phyloP scores from a whole-genome alignment of 2,113 vertebrate species.

The Ctenomys sociabilis region DNA sequence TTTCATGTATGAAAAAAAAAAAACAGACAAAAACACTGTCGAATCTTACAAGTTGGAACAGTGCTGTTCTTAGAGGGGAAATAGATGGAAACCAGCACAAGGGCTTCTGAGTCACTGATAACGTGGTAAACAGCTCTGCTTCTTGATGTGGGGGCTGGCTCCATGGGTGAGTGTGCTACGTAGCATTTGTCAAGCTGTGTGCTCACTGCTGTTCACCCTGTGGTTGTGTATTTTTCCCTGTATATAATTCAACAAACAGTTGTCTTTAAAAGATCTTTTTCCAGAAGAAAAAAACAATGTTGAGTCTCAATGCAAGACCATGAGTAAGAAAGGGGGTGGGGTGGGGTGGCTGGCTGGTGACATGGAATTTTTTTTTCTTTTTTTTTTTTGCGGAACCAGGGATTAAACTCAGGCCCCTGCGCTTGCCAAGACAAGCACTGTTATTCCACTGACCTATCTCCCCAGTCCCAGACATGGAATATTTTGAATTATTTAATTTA shows the following conservation, averaged over 20 bases:
- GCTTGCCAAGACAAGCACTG: too few relatives aligned
- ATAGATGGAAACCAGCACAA: not conserved
- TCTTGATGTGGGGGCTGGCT: not conserved
- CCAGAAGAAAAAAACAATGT: not conserved
- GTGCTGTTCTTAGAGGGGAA: not conserved
- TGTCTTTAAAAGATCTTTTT: constrained; percentile 43
- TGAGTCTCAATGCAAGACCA: not conserved
- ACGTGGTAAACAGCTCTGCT: not conserved
- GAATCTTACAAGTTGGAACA: not conserved
- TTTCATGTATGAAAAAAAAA: not conserved
- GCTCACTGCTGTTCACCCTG: not conserved
- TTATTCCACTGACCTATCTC: too few relatives aligned
- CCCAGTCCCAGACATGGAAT: not conserved
- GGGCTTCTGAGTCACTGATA: not conserved
- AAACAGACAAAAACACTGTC: not conserved
- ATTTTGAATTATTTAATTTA: constrained; percentile 38
- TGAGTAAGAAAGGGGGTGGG: not conserved
- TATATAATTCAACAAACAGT: not conserved
- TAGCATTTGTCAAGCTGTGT: not conserved
- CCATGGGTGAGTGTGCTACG: not conserved
- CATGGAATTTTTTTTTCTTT: constrained; percentile 25
- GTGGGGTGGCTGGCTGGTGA: not conserved
- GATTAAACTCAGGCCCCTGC: too few relatives aligned
- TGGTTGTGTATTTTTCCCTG: not conserved
- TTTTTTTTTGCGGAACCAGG: too few relatives aligned